A percentile compares a stretch with the other conserved stretches of the same genome.
Conservation (phyloP, 2,797 vertebrate genomes). For the Erethizon dorsatum region DNA sequence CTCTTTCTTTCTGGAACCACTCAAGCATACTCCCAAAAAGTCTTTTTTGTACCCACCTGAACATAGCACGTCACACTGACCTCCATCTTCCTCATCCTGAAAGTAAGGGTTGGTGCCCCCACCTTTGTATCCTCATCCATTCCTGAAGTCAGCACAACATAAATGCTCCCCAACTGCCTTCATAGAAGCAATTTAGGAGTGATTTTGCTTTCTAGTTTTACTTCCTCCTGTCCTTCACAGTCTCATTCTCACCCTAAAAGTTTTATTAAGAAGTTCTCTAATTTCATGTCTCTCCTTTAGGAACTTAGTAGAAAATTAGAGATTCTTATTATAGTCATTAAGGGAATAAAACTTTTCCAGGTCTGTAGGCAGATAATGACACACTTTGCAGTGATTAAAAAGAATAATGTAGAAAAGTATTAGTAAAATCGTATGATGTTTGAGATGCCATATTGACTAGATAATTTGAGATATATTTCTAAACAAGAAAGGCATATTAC, state of each 20-base stretch:
- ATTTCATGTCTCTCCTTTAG: not conserved
- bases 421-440: not conserved
- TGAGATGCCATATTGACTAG: not conserved
- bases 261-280: not conserved
- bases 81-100: not conserved
- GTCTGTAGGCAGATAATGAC: not conserved
- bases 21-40: not conserved
- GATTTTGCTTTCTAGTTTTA: not conserved
- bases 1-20: not conserved
- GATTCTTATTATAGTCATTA: not conserved
- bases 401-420: not conserved
- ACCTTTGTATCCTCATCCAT: not conserved
- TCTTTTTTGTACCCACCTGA: not conserved
- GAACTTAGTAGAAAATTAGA: not conserved
- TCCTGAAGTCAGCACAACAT: not conserved
- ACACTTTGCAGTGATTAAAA: not conserved
- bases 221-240: not conserved
- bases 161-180: not conserved
- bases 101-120: not conserved
- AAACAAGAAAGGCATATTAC: not conserved
- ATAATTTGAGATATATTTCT: not conserved
- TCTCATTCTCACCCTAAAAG: not conserved
- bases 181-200: too few relatives aligned
- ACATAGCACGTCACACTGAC: too few relatives aligned
- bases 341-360: not conserved